Base-by-base conservation (phyloP, 2,888 invertebrate genomes). In the Epinotia ramella region DNA sequence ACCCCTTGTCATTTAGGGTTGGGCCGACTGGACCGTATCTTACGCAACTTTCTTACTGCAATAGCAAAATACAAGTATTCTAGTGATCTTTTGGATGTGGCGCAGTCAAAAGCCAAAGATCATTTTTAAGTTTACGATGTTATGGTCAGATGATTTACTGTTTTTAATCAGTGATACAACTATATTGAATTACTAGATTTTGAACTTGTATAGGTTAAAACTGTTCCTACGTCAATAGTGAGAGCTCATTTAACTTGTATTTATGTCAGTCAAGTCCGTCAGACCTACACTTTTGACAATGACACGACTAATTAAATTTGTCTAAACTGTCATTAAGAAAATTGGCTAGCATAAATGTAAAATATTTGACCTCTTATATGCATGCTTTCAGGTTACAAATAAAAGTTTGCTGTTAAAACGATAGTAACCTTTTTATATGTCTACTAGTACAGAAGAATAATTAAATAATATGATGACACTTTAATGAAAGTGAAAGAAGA, bases 1-100 rank as follows among this genome's bases (percentile, higher is more conserved):
- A 83, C 85, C 85, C 83, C 83, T 83, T 84, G 81, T 84, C 81
- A 83, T 86, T 83, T 84, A 83, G 85, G 86, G 86, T 85, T 84
- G 84, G 84, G 83, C 83, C 82, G 77, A 83, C 82, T 82, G 81
- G 85, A 81, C 83, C 80, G 79, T 80, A 77, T 82, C 80, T 87
- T 86, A 84, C 84, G 87, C 84, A 87, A 87, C 84, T 86, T 84
- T 86, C 85, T 84, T 72, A 72, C 28, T 67, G 76, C 72, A 70
- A 66, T 73, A 79, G 78, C 79, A 81, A 81, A 83, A 84, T 84
- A 63, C 67, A 16, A 59, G 69, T 69, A 83, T 82, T 81, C 84
- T 78, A 81, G 81, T 83, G 84, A 83, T 81, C 83, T 86, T 85
- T 86, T 83, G 82, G 83, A 83, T 81, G 79, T 80, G 82, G 79